Conservation (phyloP, 2,888 invertebrate genomes). For the Drosophila ochracea region DNA sequence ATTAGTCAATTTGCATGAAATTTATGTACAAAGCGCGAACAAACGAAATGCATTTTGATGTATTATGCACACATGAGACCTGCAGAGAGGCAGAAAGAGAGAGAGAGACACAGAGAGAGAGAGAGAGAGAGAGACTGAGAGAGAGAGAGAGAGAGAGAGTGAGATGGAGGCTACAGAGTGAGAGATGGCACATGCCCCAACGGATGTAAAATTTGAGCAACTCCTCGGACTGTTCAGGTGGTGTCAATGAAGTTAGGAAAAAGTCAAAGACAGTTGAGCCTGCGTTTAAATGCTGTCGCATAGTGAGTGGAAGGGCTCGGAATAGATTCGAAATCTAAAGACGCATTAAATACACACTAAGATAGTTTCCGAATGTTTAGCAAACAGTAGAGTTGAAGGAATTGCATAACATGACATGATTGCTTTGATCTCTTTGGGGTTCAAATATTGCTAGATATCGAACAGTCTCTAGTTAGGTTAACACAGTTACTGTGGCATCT, state of each 20-base stretch:
- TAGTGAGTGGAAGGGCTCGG: neutral
- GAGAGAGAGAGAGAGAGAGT: neutral
- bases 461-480: neutral
- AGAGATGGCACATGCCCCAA: conserved; percentile 39
- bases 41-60: conserved; percentile 70
- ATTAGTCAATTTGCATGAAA: conserved; percentile 83
- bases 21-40: conserved; percentile 79
- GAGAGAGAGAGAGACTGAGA: neutral
- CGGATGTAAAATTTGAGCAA: neutral
- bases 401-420: neutral
- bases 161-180: neutral
- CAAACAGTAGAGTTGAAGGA: neutral
- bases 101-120: neutral
- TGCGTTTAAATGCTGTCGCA: neutral
- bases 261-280: neutral
- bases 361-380: neutral
- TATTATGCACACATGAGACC: conserved; percentile 40
- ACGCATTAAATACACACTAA: neutral
- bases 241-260: neutral
- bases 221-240: neutral
- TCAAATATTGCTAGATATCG: neutral
- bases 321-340: neutral
- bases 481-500: neutral
- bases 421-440: neutral
- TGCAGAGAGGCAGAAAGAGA: neutral